phyloP scores from a whole-genome alignment of 2,113 vertebrate species.

The Callocephalon fimbriatum region DNA sequence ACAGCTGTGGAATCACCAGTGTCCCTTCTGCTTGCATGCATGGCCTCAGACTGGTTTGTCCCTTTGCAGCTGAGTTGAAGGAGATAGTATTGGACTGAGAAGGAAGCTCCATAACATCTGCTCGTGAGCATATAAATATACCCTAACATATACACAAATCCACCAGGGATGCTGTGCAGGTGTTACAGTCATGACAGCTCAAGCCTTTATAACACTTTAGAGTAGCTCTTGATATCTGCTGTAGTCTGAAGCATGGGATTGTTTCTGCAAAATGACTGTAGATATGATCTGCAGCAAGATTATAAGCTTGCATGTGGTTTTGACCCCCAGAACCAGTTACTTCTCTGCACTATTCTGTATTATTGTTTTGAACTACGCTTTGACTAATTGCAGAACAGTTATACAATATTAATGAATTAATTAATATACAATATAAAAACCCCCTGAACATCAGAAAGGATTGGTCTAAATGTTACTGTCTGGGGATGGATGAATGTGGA shows the following conservation, averaged over 20 bases:
- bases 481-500: not conserved
- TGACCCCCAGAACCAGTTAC: fast-evolving
- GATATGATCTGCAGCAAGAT: not conserved
- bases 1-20: not conserved
- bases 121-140: not conserved
- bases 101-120: not conserved
- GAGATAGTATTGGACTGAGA: not conserved
- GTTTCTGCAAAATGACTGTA: not conserved
- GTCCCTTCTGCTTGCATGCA: fast-evolving
- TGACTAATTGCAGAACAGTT: not conserved
- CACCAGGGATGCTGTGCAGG: not conserved
- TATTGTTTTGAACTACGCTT: not conserved
- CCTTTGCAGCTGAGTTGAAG: not conserved
- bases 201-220: not conserved
- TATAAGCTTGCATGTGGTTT: not conserved
- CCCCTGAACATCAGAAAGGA: not conserved
- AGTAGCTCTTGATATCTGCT: not conserved
- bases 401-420: not conserved
- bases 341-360: not conserved
- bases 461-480: not conserved
- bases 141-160: fast-evolving
- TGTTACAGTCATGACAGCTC: not conserved
- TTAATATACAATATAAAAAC: not conserved
- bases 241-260: not conserved
- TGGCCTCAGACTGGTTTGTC: not conserved